Percentiles rank a stretch among this genome's conserved stretches.
phyloP scores from a whole-genome alignment of 1,140 invertebrate genomes.

The Stegodyphus mimosarum region DNA sequence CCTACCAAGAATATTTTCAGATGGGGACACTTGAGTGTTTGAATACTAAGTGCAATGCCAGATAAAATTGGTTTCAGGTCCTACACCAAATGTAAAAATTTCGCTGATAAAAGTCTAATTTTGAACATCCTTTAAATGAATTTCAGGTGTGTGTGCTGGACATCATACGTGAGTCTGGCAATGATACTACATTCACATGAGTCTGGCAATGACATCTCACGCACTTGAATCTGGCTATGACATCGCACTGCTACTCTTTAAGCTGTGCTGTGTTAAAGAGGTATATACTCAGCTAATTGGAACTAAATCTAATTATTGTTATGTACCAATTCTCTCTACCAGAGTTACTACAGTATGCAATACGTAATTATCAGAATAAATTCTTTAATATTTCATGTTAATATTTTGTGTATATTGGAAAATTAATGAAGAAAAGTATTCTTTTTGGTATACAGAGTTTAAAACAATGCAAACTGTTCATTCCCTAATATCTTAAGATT shows the following conservation, averaged over 20 bases:
- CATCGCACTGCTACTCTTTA: slow-evolving; percentile 54
- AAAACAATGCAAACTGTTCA: too few relatives aligned
- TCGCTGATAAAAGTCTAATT: slow-evolving; percentile 52
- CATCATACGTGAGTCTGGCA: slow-evolving; percentile 57
- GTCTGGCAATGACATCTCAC: slow-evolving; percentile 56
- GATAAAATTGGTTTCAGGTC: slow-evolving; percentile 56
- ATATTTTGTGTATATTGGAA: not conserved
- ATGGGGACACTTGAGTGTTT: not conserved
- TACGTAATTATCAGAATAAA: slow-evolving; percentile 3
- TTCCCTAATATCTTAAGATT: too few relatives aligned
- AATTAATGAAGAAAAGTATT: too few relatives aligned
- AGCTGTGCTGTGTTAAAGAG: slow-evolving; percentile 56
- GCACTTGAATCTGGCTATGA: slow-evolving; percentile 57
- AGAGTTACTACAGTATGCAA: slow-evolving; percentile 33
- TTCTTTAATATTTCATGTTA: slow-evolving; percentile 9
- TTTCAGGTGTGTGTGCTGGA: slow-evolving; percentile 59
- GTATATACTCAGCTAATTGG: slow-evolving; percentile 56
- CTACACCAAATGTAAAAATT: slow-evolving; percentile 50
- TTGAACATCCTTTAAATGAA: slow-evolving; percentile 60
- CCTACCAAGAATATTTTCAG: not conserved
- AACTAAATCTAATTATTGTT: slow-evolving; percentile 24
- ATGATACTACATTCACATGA: slow-evolving; percentile 53
- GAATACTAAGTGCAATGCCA: slow-evolving; percentile 22
- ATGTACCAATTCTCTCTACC: slow-evolving; percentile 19
- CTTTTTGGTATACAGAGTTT: too few relatives aligned